A percentile compares a stretch with the other conserved stretches of the same genome.
These are phyloP conservation scores for Plecotus auritus DNA, from an alignment of 2,113 vertebrate genomes.

Conservation along the genomic window DNA sequence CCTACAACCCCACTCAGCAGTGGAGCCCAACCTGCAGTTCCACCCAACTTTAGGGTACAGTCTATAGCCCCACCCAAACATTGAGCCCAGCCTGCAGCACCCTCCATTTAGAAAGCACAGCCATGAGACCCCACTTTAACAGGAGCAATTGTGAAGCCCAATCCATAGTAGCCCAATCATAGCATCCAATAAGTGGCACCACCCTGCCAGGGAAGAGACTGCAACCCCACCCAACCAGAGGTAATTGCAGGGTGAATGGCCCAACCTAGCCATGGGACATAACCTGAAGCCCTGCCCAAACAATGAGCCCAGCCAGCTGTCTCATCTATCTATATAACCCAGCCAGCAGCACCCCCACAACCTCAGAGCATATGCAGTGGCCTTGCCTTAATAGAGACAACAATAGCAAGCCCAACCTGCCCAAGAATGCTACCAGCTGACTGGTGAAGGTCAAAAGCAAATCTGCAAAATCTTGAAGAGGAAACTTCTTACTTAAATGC, in stretches of 20 bases:
- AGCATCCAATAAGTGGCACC: not conserved
- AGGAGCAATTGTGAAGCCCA: not conserved
- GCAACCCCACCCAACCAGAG: not conserved
- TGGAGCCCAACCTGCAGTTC: not conserved
- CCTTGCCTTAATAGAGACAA: not conserved
- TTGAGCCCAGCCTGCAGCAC: not conserved
- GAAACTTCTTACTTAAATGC: not conserved
- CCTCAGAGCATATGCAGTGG: not conserved
- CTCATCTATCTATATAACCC: not conserved
- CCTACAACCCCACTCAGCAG: not conserved
- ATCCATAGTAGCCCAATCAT: not conserved
- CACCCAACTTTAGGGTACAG: not conserved
- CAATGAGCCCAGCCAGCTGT: not conserved
- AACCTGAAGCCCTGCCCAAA: not conserved
- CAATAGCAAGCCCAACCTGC: not conserved
- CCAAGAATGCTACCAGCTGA: not conserved
- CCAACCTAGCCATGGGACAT: not conserved
- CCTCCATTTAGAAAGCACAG: not conserved
- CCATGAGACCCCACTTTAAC: not conserved
- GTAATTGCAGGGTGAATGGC: not conserved
- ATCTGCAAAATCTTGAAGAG: not conserved
- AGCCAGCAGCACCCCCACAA: not conserved
- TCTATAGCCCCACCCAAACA: not conserved
- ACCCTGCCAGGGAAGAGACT: not conserved
- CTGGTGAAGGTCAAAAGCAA: not conserved